Evolutionary conservation across 2,888 invertebrate species (phyloP).

Genomic region (Hemaris fuciformis): DNA sequence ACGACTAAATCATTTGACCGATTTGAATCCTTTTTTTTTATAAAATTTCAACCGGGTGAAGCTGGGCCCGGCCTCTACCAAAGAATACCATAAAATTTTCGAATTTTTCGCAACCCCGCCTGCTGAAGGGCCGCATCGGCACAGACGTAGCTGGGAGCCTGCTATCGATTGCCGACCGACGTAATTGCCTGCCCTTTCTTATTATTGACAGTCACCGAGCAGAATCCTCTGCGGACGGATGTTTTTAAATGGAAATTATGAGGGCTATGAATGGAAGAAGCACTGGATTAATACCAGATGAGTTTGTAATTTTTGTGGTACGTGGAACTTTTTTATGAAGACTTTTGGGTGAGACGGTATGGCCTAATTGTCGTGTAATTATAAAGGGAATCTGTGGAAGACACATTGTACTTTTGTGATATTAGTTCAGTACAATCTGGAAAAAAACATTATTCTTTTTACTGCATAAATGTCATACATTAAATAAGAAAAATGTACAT

Average conservation of each 20-base stretch:
- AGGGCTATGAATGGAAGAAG: slow-evolving; percentile 19
- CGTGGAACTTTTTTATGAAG: background rate
- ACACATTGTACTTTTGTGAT: too few species aligned
- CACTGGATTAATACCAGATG: background rate
- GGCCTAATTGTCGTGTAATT: background rate
- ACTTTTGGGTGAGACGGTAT: background rate
- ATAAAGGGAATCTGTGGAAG: background rate
- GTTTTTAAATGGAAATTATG: slow-evolving; percentile 32
- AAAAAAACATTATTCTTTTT: too few species aligned
- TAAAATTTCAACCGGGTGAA: too few species aligned
- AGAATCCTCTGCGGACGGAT: slow-evolving; percentile 35
- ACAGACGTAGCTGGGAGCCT: slow-evolving; percentile 39
- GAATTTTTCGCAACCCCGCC: too few species aligned
- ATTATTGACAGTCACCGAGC: slow-evolving; percentile 57
- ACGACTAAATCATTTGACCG: too few species aligned
- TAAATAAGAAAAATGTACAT: too few species aligned
- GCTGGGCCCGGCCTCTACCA: too few species aligned
- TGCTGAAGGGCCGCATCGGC: background rate
- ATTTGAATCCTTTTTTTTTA: too few species aligned
- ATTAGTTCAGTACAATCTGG: too few species aligned
- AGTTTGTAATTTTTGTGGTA: background rate
- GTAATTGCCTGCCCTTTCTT: slow-evolving; percentile 66
- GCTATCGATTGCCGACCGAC: slow-evolving; percentile 53
- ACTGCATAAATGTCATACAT: too few species aligned
- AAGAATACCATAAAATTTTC: too few species aligned